Percentiles rank a stretch among this genome's conserved stretches.
These are phyloP conservation scores for Lanius ludovicianus DNA, from an alignment of 2,113 vertebrate genomes.

Conservation along the genomic window DNA sequence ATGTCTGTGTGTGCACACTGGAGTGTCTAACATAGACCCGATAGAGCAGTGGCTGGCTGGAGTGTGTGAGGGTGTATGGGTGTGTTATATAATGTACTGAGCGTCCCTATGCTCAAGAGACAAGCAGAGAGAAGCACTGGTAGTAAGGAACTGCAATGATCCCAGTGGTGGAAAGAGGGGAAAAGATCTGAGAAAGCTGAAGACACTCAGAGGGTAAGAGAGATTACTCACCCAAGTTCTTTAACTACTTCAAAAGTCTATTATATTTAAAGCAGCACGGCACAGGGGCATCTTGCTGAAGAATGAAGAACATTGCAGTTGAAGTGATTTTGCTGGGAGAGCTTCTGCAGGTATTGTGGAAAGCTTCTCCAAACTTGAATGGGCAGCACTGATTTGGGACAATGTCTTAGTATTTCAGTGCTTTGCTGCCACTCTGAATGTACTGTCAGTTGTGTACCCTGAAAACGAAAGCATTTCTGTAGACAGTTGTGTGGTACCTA, in stretches of 20 bases:
- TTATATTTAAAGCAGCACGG: neutral
- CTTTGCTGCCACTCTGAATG: neutral
- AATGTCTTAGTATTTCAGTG: neutral
- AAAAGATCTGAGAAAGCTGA: neutral
- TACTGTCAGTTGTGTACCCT: neutral
- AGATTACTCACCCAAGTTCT: neutral
- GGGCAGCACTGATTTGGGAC: fast-evolving
- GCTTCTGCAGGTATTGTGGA: neutral
- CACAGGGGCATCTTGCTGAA: neutral
- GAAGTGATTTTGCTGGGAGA: neutral
- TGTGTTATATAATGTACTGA: neutral
- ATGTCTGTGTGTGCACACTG: fast-evolving
- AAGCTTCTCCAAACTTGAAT: neutral
- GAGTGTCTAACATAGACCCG: neutral
- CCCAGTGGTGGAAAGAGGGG: neutral
- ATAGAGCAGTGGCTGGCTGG: neutral
- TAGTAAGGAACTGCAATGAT: neutral
- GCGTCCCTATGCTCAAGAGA: neutral
- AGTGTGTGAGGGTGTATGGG: neutral
- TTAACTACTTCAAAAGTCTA: neutral
- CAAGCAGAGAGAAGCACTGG: neutral
- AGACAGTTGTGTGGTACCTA: neutral
- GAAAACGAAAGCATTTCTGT: neutral
- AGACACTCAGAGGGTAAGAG: neutral
- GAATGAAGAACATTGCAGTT: neutral